Base-by-base conservation (phyloP, 2,888 invertebrate genomes). In the Gibbula magus region DNA sequence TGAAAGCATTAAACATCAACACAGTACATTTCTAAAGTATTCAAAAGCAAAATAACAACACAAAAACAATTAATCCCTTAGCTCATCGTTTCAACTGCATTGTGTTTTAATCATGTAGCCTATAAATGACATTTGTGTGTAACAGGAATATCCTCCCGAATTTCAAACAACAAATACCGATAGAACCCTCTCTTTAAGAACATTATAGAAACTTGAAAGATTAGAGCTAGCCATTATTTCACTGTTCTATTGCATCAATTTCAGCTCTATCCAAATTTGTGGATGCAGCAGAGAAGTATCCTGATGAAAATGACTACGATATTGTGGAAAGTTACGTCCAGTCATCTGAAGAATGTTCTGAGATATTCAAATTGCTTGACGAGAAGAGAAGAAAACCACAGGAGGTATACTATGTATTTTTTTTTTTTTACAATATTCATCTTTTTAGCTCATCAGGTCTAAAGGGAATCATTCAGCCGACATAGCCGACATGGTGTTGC, bases 291-390 rank as follows among this genome's bases (percentile, higher is more conserved):
- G 85, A 85, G 39, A 80, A 86, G 77, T 90, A 89, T 82, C 67
- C 86, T 8, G 83, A 86, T 22, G 80, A 86, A 18, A 67, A 79
- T 0, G 84, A 83, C 18, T 87, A 88, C 82, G 89, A 89, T 70
- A 85, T 91, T 77, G 87, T 90, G 25, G 83, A 78, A 10, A 84
- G 84, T 5, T 91, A 87, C 74, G 86, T 88, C 51, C 79, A 83
- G 13, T 84, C 86, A 8, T 89, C 90, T 0, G 82, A 84, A 56
- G 89, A 89, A 81, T 89, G 89, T 79, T 39, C 78, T 13, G 90
- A 91, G 79, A 87, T 91, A 25, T 79, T 90, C 10, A 81, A 86
- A 29, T 75, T 90, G 16, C 80, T 91, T 22, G 89, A 89, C 8
- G 85, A 20, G n/a, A 35, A 45, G 7, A 84, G 80, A 56, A 82